These are phyloP conservation scores for Drosophila emarginata DNA, from an alignment of 2,888 invertebrate genomes.

Conservation along the genomic window DNA sequence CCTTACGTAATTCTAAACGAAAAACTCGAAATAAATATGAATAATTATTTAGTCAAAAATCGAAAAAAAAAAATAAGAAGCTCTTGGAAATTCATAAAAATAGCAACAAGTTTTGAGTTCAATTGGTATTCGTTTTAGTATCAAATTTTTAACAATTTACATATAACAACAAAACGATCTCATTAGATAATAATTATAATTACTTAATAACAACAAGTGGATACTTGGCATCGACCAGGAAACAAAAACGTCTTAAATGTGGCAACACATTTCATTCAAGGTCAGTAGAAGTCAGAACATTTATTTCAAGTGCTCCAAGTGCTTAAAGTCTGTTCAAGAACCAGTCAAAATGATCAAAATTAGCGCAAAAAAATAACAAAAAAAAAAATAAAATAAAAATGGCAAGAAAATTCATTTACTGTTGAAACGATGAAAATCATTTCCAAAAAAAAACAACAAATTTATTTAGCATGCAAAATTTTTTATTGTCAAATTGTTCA, in stretches of 20 bases:
- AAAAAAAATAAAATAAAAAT: not conserved
- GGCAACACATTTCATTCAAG: constrained; percentile 45
- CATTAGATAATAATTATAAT: constrained; percentile 7
- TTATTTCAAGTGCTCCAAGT: constrained; percentile 39
- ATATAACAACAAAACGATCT: constrained; percentile 1
- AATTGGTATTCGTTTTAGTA: not conserved
- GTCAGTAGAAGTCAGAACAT: constrained; percentile 47
- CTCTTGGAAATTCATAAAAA: too few relatives aligned
- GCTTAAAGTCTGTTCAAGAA: constrained; percentile 18
- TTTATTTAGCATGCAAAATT: not conserved
- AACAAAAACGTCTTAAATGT: constrained; percentile 48
- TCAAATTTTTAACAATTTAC: not conserved
- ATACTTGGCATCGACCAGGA: constrained; percentile 46
- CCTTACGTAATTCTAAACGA: too few relatives aligned
- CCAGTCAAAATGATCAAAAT: constrained; percentile 12
- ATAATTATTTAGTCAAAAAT: too few relatives aligned
- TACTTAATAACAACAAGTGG: constrained; percentile 39
- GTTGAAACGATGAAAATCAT: not conserved
- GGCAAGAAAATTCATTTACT: constrained; percentile 1
- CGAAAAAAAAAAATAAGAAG: too few relatives aligned
- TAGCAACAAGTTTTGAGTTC: too few relatives aligned
- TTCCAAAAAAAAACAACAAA: too few relatives aligned
- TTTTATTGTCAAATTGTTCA: constrained; percentile 3
- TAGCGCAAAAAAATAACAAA: not conserved
- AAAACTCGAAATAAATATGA: too few relatives aligned